phyloP scores from a whole-genome alignment of 2,797 vertebrate genomes.

The Cynodonichthys magdalenae region DNA sequence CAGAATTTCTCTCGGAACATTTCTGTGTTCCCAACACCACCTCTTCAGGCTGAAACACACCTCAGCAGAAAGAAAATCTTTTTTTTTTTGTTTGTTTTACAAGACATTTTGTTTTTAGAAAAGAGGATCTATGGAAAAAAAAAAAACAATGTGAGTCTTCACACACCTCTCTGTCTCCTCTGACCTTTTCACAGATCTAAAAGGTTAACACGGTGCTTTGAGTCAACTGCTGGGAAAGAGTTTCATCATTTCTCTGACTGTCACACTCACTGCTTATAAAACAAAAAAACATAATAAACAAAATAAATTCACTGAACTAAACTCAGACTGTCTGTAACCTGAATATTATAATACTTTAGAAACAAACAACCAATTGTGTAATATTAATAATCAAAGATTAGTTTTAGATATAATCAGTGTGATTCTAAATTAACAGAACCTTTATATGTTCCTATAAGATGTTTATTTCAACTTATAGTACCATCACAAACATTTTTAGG shows the following conservation, averaged over 20 bases:
- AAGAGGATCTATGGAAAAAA: neutral
- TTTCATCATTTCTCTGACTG: conserved; percentile 44
- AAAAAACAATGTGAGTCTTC: neutral
- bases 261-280: conserved; percentile 29
- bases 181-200: conserved; percentile 48
- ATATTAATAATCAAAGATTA: too few species aligned
- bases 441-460: too few species aligned
- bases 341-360: neutral
- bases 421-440: too few species aligned
- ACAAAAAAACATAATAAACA: conserved; percentile 22
- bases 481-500: too few species aligned
- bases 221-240: conserved; percentile 42
- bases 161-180: conserved; percentile 1
- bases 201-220: conserved; percentile 52
- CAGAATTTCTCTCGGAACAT: conserved; percentile 9
- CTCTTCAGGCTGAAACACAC: conserved; percentile 8
- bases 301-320: too few species aligned
- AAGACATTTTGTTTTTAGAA: neutral
- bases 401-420: too few species aligned
- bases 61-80: conserved; percentile 1
- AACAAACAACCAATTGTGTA: too few species aligned
- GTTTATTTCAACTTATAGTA: too few species aligned
- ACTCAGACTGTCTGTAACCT: conserved; percentile 33
- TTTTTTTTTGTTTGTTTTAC: neutral
- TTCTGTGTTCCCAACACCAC: conserved; percentile 19